Conservation (phyloP, 2,797 vertebrate species). For the Setipinna tenuifilis region DNA sequence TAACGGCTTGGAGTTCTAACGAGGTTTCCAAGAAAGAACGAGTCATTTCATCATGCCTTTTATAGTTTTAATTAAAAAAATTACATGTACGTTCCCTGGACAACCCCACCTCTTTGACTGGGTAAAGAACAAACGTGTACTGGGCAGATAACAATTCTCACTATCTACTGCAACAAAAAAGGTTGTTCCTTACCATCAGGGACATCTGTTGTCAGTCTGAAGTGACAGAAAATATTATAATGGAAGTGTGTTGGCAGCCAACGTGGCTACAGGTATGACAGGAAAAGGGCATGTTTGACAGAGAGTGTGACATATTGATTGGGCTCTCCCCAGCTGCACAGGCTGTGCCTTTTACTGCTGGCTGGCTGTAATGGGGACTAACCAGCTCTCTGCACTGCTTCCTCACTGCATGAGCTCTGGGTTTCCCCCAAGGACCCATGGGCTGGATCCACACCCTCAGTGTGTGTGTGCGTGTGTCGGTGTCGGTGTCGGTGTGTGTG, state of each 20-base stretch:
- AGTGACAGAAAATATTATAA: no score
- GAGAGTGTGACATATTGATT: neutral
- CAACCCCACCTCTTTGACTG: neutral
- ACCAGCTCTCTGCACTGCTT: neutral
- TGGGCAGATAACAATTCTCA: neutral
- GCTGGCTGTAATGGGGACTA: neutral
- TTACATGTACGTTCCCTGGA: neutral
- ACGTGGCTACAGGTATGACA: no score
- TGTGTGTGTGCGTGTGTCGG: no score
- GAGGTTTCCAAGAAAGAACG: neutral
- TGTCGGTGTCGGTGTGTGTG: no score
- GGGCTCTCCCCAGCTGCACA: neutral
- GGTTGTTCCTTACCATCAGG: no score
- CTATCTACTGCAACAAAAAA: neutral
- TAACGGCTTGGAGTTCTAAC: neutral
- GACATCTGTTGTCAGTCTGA: no score
- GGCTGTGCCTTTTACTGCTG: neutral
- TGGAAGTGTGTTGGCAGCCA: no score
- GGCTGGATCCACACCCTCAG: no score
- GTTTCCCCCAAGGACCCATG: no score
- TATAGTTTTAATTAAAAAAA: slow-evolving; percentile 13
- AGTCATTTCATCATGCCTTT: neutral
- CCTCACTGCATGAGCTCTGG: neutral
- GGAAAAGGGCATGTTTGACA: neutral
- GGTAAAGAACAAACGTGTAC: neutral